phyloP scores from a whole-genome alignment of 2,113 vertebrate species.

The Cynopterus brachyotis region DNA sequence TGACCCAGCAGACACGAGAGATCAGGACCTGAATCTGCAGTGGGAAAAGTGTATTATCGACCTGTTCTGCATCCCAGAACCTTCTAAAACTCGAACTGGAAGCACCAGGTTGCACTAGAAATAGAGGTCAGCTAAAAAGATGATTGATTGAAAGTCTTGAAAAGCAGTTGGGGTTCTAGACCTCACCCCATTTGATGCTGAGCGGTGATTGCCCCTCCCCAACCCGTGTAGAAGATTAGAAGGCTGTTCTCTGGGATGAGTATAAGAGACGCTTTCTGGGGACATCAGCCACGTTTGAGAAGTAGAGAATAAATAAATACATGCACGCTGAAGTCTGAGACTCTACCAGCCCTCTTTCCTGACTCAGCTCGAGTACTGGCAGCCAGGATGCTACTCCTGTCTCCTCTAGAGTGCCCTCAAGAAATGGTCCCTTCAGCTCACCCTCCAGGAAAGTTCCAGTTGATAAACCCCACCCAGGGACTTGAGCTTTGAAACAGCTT shows the following conservation, averaged over 20 bases:
- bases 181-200: fast-evolving
- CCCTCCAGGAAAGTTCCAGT: neutral
- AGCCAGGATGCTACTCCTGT: neutral
- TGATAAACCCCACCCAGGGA: neutral
- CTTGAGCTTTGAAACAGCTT: neutral
- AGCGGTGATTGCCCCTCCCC: neutral
- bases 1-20: neutral
- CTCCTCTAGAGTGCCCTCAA: neutral
- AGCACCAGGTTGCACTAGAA: neutral
- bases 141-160: neutral
- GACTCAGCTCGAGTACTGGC: neutral
- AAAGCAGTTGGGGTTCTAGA: neutral
- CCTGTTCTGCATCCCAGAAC: neutral
- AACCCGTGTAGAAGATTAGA: fast-evolving
- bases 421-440: neutral
- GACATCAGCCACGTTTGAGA: fast-evolving
- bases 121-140: neutral
- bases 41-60: neutral
- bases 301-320: neutral
- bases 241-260: neutral
- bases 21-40: neutral
- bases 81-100: neutral
- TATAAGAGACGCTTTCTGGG: neutral
- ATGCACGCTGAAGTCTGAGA: neutral
- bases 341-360: neutral